Evolutionary conservation across 2,888 invertebrate species (phyloP), one percentile per base, ranked within the genome.

Genomic region (Falcaria lacertinaria): DNA sequence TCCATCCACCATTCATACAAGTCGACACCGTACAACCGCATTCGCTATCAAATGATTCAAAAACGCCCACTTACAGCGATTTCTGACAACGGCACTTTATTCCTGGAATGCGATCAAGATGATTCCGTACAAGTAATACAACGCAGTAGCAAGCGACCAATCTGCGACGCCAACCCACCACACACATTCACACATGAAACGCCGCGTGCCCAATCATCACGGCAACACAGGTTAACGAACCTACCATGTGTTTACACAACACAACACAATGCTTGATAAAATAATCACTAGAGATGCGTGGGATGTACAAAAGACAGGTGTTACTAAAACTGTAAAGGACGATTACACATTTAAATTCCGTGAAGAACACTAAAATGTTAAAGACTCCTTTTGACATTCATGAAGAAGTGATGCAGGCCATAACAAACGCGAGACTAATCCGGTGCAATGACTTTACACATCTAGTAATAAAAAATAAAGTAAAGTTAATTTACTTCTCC

Each of bases 151-250:
- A 2, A 13, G 17, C 14, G 17, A 14, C 46, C 46, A 46, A 46
- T 40, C 36, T 16, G 16, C 33, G 6, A 11, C 3, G 6, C 15
- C 35, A 11, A 2, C 7, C 15, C 15, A 14, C 14, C 14, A 15
- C 51, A 51, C 61, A 36, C 63, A 59, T 60, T 56, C 57, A 49
- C 19, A 39, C 38, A 45, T 41, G 45, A n/a, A n/a, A n/a, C 16
- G 48, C 59, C 64, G 60, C 60, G 57, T 61, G 60, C 62, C 61
- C 69, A n/a, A n/a, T n/a, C n/a, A 63, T 59, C 38, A 45, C 48
- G 35, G 60, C 52, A 57, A 62, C 60, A 57, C 73, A 76, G 79
- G 80, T 80, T 73, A 81, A 75, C 77, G 81, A 80, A 78, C 80
- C 64, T 60, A 52, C 37, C 67, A 76, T 77, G 71, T 77, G 78